Base-by-base conservation (phyloP, 2,888 invertebrate genomes). In the Cyclophora albipunctata region DNA sequence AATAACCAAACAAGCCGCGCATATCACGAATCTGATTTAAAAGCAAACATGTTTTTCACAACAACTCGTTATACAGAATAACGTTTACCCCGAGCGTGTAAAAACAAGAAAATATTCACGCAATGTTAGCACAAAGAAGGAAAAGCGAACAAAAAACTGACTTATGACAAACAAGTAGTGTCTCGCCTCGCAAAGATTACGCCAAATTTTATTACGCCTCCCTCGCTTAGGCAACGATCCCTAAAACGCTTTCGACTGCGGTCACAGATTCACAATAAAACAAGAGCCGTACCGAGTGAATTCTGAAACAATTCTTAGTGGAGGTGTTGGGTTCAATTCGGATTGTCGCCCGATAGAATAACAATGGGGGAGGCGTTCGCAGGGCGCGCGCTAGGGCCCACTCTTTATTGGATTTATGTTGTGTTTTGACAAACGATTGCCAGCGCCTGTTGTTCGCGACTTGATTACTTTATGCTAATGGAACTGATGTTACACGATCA, bases 191-290 rank as follows among this genome's bases (percentile, higher is more conserved):
- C 59, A 64, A 60, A 64, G 63, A 65, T 67, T 57, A 56, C 57
- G 63, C 52, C 62, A 62, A 64, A 68, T 69, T 66, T 66, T 68
- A 69, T 71, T 68, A 69, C 55, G 48, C 50, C 52, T 54, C 52
- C 50, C 60, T 55, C 53, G 56, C 59, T 58, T 60, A 55, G 51
- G 51, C 60, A 55, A 59, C 54, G 59, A 59, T 52, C 63, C 60
- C 61, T 62, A 57, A 63, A 58, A 60, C 55, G 61, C 60, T 60
- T 66, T 72, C 66, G 65, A 72, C 72, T 73, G 70, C 69, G 74
- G 74, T 77, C 78, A 74, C 78, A 78, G 76, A 76, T 73, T 75
- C 67, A 73, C 76, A 76, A 78, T 80, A 77, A 79, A 78, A 74
- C 73, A 71, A 69, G 64, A 63, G 68, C 60, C 66, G 66, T 67